phyloP scores from a whole-genome alignment of 2,888 invertebrate genomes.

The Shargacucullia verbasci region DNA sequence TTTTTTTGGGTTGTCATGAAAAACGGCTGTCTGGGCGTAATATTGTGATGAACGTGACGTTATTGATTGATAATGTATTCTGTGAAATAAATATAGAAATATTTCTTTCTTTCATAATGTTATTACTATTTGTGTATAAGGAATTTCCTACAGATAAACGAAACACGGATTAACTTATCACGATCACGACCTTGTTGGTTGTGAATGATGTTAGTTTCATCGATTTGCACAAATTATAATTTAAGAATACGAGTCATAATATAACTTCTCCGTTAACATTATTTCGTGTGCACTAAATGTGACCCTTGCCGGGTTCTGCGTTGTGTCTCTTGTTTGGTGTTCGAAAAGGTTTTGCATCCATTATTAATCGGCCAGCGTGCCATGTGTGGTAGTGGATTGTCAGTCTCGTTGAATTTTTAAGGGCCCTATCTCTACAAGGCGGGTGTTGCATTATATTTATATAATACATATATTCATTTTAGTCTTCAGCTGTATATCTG shows the following conservation, averaged over 20 bases:
- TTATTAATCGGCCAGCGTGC: constrained; percentile 47
- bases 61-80: constrained; percentile 35
- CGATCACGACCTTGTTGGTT: constrained; percentile 49
- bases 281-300: no score
- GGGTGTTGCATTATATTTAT: no score
- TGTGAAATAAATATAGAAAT: no score
- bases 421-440: neutral
- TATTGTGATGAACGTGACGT: constrained; percentile 4
- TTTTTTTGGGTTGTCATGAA: neutral
- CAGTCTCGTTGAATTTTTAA: constrained; percentile 18
- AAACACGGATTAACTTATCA: constrained; percentile 45
- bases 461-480: neutral
- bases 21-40: no score
- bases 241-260: no score
- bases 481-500: no score
- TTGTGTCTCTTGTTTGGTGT: constrained; percentile 42
- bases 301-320: neutral
- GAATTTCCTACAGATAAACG: constrained; percentile 41
- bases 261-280: no score
- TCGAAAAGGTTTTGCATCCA: constrained; percentile 61
- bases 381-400: constrained; percentile 57
- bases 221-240: constrained; percentile 15
- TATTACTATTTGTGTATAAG: constrained; percentile 39
- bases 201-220: constrained; percentile 27
- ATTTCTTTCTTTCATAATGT: no score